Evolutionary conservation across 2,797 vertebrate genomes (phyloP), one percentile per base, ranked within the genome.

Genomic region (Enteromius radiatus): DNA sequence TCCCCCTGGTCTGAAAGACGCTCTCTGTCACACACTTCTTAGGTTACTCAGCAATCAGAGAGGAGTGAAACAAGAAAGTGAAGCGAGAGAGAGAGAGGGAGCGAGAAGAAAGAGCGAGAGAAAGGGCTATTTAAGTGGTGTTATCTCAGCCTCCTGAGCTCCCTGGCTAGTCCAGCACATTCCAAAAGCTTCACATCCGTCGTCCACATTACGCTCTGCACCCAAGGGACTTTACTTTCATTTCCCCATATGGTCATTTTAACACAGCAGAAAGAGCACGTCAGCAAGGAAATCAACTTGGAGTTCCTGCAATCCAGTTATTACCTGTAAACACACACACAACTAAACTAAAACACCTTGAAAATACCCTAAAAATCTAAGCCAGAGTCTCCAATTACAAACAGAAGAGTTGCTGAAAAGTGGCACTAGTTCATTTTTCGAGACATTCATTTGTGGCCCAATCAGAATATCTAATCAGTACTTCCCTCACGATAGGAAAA

Each of bases 21-120:
- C 85, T 89, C 91, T 91, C 88, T 92, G 91, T 95, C 93, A 87
- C 95, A 95, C 94, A 94, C 93, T 93, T 95, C 94, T 95, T 92
- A 90, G 88, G 93, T 95, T 95, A 94, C 93, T 87, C 84, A 83
- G 76, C 88, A 89, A 92, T 94, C 89, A 91, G 90, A 91, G 90
- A 84, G 85, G 80, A 90, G 87, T 87, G 69, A 90, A 88, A 76
- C 82, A 80, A 89, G 86, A 84, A 85, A 92, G 91, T 91, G 89
- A 93, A 85, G 84, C 87, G 26, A 52, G 74, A 77, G 82, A 73
- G 82, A 73, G 10, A 67, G 26, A 73, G n/a, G 82, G 81, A 86
- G 84, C 85, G 23, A 77, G 75, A 71, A 52, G 79, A 84, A 63
- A 64, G 74, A 83, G 56, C 26, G 14, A 83, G 38, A 80, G 86